These are phyloP conservation scores for Myocastor coypus DNA, from an alignment of 2,113 vertebrate species.

Conservation along the genomic window DNA sequence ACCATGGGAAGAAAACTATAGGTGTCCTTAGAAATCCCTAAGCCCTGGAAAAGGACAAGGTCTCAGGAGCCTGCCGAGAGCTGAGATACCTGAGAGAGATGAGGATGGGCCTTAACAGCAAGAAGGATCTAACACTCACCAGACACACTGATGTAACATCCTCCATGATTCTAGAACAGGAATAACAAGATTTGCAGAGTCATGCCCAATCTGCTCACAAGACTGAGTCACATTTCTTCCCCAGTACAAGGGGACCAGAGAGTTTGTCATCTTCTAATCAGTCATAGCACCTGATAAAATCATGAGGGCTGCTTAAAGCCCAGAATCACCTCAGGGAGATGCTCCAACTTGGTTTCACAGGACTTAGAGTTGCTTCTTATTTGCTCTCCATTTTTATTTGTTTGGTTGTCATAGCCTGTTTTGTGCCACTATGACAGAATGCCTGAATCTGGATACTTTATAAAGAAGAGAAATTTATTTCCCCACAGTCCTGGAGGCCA, in stretches of 20 bases:
- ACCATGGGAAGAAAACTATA: neutral
- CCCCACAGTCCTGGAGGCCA: neutral
- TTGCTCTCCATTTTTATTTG: conserved; percentile 3
- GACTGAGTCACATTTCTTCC: neutral
- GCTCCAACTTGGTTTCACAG: neutral
- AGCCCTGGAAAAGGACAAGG: neutral
- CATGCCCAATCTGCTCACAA: neutral
- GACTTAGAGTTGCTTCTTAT: neutral
- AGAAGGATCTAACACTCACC: neutral
- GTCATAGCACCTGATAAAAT: neutral
- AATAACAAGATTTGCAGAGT: neutral
- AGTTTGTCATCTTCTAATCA: neutral
- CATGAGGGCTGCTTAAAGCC: neutral
- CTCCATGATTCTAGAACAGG: neutral
- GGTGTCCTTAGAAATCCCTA: neutral
- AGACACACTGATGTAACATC: neutral
- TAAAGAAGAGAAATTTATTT: neutral
- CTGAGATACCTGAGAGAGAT: neutral
- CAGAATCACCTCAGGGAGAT: neutral
- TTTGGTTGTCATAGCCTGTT: neutral
- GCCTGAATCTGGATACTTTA: neutral
- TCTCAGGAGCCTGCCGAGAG: neutral
- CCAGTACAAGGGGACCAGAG: neutral
- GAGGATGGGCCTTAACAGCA: neutral
- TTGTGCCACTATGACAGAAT: neutral